These are phyloP conservation scores for Gadopsis bispinosus DNA, from an alignment of 2,797 vertebrate species.

Conservation along the genomic window DNA sequence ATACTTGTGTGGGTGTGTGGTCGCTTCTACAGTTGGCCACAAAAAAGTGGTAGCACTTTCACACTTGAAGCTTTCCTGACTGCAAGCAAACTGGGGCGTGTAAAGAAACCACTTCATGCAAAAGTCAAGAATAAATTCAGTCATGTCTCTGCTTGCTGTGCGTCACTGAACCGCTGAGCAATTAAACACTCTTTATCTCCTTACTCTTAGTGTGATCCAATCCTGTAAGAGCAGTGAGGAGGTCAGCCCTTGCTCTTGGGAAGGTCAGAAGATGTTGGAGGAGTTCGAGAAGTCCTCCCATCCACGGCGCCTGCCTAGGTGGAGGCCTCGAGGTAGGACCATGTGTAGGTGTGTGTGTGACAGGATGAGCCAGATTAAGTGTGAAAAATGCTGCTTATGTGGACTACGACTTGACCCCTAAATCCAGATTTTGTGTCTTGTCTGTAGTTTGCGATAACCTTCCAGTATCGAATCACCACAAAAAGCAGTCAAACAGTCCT, in stretches of 20 bases:
- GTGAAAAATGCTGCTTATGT: not conserved
- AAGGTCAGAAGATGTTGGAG: constrained; percentile 87
- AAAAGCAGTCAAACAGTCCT: constrained; percentile 88
- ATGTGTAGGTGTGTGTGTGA: not conserved
- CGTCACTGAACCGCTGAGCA: not conserved
- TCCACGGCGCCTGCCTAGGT: constrained; percentile 88
- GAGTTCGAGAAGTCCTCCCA: constrained; percentile 89
- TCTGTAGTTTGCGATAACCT: constrained; percentile 85
- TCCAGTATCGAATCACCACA: constrained; percentile 88
- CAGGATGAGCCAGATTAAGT: not conserved
- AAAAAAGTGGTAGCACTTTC: not conserved
- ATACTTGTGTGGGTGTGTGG: not conserved
- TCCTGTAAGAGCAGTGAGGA: constrained; percentile 84
- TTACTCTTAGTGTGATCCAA: constrained; percentile 84
- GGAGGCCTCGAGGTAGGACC: constrained; percentile 87
- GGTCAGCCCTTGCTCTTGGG: constrained; percentile 80
- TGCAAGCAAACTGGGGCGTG: not conserved
- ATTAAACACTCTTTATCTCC: not conserved
- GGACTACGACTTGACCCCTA: not conserved
- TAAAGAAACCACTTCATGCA: too few species aligned
- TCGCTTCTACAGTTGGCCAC: too few species aligned
- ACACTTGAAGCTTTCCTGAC: not conserved
- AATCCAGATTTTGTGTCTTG: not conserved
- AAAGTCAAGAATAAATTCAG: not conserved
- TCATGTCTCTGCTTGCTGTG: not conserved